Evolutionary conservation across 2,113 vertebrate species (phyloP).

Genomic region (Podilymbus podiceps): DNA sequence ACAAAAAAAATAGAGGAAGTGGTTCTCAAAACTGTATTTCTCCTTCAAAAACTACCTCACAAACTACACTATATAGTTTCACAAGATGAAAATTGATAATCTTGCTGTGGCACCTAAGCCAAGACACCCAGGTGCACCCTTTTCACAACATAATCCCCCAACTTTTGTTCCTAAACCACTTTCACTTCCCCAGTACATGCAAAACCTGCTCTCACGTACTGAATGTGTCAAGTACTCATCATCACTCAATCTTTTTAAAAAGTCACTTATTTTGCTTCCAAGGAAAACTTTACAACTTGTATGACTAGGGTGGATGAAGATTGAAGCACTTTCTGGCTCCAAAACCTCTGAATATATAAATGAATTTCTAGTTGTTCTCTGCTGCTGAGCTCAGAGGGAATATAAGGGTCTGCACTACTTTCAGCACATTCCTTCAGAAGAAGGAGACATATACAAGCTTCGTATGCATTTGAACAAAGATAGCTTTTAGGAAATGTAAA

Average conservation of each 20-base stretch:
- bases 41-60: neutral
- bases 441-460: neutral
- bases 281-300: neutral
- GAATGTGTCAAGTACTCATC: neutral
- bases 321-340: too few relatives aligned
- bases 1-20: neutral
- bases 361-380: neutral
- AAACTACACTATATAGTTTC: neutral
- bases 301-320: neutral
- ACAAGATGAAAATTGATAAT: neutral
- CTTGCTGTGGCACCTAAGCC: neutral
- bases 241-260: neutral
- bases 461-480: neutral
- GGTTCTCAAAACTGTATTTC: neutral
- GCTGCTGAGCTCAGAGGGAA: neutral
- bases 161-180: neutral
- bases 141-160: neutral
- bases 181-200: neutral
- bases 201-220: neutral
- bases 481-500: neutral
- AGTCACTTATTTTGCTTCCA: neutral
- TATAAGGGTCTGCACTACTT: neutral
- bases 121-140: neutral
- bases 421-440: neutral
- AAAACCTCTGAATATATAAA: neutral